A percentile compares a stretch with the other conserved stretches of the same genome.
Conservation (phyloP, 2,113 vertebrate genomes). For the Paramormyrops kingsleyae region DNA sequence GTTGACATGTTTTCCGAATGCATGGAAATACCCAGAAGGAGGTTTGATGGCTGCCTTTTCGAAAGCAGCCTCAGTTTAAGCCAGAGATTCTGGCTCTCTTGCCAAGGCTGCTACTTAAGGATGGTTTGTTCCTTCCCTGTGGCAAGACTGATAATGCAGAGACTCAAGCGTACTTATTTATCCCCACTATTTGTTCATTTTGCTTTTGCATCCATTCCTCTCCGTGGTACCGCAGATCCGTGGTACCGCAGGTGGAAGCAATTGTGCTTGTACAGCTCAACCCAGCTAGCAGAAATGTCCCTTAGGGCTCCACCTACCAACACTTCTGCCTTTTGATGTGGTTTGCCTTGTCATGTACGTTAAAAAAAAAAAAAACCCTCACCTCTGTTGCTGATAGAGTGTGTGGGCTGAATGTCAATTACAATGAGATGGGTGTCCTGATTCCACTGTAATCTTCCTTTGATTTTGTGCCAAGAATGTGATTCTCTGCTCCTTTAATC, state of each 20-base stretch:
- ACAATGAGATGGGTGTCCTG: not conserved
- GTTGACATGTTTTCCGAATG: not conserved
- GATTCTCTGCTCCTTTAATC: not conserved
- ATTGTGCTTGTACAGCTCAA: not conserved
- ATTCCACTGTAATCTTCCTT: slow-evolving; percentile 8
- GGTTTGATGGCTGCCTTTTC: not conserved
- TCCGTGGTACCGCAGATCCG: not conserved
- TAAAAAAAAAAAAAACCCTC: not conserved
- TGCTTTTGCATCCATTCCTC: not conserved
- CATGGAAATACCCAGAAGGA: not conserved
- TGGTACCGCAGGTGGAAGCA: not conserved
- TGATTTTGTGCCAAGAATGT: not conserved
- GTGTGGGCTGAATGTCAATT: not conserved
- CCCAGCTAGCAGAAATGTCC: not conserved
- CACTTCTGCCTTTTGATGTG: not conserved
- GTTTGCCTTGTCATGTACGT: not conserved
- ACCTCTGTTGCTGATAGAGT: slow-evolving; percentile 3
- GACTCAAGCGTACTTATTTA: not conserved
- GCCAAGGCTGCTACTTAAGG: not conserved
- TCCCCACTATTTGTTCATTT: not conserved
- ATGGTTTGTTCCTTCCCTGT: not conserved
- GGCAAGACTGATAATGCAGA: not conserved
- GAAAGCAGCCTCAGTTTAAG: not conserved
- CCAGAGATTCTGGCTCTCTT: not conserved
- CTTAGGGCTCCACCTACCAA: not conserved